Base-by-base conservation (phyloP, 2,888 invertebrate species). In the Campoplex nolae region DNA sequence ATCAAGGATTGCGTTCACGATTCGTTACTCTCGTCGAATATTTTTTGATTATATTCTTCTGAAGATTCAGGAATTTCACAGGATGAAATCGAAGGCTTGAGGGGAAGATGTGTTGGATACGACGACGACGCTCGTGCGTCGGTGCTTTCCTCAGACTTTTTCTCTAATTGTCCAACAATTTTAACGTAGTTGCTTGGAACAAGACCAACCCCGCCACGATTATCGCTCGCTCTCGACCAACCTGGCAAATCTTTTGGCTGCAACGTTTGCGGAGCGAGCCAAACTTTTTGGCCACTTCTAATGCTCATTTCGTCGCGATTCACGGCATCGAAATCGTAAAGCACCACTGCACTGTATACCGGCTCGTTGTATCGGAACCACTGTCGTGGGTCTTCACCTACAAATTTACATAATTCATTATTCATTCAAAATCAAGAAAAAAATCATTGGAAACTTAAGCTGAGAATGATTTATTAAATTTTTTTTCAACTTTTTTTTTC, bases 191-290 rank as follows among this genome's bases (percentile, higher is more conserved):
- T 91, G 3, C 91, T 92, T 13, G 94, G 94, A 62, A 94, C 89
- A 3, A 94, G 85, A 38, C 94, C 94, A 75, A 94, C 90, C 38
- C 92, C 92, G 3, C 89, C 82, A 42, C 76, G 76, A 77, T 90
- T 92, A 68, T 94, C 91, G 1, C 94, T 93, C 28, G 92, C 94
- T 88, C 89, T 91, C 83, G 91, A 93, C 94, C 94, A 94, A 67
- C 94, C 94, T 38, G 93, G 93, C 11, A 90, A 75, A 88, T 96
- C 95, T 90, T 96, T 95, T 45, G 97, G 96, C 94, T 99, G 99
- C 38, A 98, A 95, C 89, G 97, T 97, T 92, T 96, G 96, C 0
- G 99, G 99, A 0, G 99, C 99, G 13, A 99, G 95, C 82, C 96
- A 95, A 8, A 99, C 94, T 54, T 96, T 96, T 92, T 98, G 98